phyloP scores from a whole-genome alignment of 2,113 vertebrate species.

The Rhabdomys dilectus region DNA sequence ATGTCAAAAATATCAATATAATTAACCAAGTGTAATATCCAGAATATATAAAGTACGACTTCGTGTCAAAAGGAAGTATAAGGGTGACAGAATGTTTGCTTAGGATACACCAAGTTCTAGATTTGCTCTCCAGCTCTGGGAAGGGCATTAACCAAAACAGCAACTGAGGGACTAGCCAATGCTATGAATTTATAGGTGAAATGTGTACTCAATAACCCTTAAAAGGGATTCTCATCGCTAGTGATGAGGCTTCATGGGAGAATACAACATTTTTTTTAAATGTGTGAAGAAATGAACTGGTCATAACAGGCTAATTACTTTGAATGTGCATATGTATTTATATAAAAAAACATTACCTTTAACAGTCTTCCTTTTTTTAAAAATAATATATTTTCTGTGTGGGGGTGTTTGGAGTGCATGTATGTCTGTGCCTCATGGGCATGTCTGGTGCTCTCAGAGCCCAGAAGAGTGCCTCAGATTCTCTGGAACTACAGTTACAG shows the following conservation, averaged over 20 bases:
- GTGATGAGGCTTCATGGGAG: neutral
- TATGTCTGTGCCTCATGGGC: neutral
- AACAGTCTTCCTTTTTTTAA: no score
- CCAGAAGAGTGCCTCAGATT: neutral
- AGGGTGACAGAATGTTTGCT: neutral
- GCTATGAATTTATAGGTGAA: slow-evolving; percentile 20
- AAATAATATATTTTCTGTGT: neutral
- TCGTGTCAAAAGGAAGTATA: neutral
- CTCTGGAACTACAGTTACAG: neutral
- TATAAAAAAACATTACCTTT: neutral
- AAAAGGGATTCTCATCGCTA: neutral
- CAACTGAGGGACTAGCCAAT: neutral
- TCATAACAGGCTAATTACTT: neutral
- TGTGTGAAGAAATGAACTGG: neutral
- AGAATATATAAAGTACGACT: neutral
- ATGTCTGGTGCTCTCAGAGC: neutral
- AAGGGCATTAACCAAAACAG: neutral
- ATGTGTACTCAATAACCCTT: neutral
- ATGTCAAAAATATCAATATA: slow-evolving; percentile 8
- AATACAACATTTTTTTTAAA: neutral
- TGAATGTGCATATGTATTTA: neutral
- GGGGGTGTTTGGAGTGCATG: neutral
- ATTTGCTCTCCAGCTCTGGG: neutral
- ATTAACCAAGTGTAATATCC: neutral
- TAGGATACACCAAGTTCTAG: neutral